Evolutionary conservation across 2,888 invertebrate species (phyloP).

Genomic region (Dryobotodes eremita): DNA sequence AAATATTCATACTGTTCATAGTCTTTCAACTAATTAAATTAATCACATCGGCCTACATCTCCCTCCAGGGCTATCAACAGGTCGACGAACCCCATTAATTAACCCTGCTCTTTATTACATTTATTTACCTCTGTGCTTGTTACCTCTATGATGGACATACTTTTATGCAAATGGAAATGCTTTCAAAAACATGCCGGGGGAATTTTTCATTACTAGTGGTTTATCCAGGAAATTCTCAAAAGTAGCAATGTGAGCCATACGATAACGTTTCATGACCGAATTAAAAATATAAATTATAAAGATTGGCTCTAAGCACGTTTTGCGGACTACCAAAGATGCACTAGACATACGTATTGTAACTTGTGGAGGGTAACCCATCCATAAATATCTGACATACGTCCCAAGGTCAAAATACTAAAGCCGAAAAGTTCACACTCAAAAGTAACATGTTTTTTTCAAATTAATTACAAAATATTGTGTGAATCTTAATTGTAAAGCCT

Average conservation of each 20-base stretch:
- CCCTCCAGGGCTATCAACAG: constrained; percentile 44
- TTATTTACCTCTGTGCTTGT: constrained; percentile 10
- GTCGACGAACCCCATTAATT: constrained; percentile 36
- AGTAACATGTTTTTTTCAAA: not conserved
- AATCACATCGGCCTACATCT: constrained; percentile 2
- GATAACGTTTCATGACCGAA: not conserved
- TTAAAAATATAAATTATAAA: not conserved
- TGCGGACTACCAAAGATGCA: not conserved
- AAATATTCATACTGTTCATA: not conserved
- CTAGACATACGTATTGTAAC: not conserved
- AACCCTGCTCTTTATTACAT: constrained; percentile 22
- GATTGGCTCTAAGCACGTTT: not conserved
- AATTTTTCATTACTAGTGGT: not conserved
- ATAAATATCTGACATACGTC: not conserved
- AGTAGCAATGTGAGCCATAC: not conserved
- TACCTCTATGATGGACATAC: constrained; percentile 1
- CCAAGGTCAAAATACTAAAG: not conserved
- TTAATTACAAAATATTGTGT: not conserved
- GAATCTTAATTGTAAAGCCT: not conserved
- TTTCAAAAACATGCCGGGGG: not conserved
- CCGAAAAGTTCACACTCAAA: not conserved
- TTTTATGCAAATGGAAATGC: not conserved
- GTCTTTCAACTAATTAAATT: not conserved
- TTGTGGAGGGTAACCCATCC: too few species aligned
- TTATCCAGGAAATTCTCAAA: not conserved